phyloP scores from a whole-genome alignment of 2,113 vertebrate genomes.

The Amphiprion percula region DNA sequence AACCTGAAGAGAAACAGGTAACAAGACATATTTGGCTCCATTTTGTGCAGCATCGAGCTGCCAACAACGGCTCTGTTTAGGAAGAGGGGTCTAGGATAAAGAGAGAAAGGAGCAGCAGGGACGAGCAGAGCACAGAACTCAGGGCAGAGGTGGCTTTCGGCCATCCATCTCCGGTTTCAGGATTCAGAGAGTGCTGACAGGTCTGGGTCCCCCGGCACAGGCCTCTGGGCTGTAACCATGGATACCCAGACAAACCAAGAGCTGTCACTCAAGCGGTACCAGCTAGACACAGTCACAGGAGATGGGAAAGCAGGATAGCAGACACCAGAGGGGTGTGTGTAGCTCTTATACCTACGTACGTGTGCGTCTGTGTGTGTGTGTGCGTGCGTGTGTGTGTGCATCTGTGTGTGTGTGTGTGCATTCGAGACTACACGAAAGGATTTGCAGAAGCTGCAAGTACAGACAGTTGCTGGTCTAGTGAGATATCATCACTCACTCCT shows the following conservation, averaged over 20 bases:
- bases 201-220: constrained; percentile 67
- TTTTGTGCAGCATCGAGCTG: constrained; percentile 19
- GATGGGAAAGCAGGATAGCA: constrained; percentile 66
- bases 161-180: constrained; percentile 78
- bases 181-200: constrained; percentile 77
- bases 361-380: background rate
- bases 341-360: constrained; percentile 16
- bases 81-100: constrained; percentile 37
- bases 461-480: constrained; percentile 44
- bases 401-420: constrained; percentile 26
- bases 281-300: constrained; percentile 69
- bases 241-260: constrained; percentile 78
- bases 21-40: constrained; percentile 10
- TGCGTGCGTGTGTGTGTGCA: constrained; percentile 36
- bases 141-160: constrained; percentile 65
- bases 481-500: constrained; percentile 62
- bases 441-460: constrained; percentile 29
- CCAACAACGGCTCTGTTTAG: constrained; percentile 24
- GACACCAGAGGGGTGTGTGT: constrained; percentile 50
- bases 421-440: constrained; percentile 37
- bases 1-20: background rate
- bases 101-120: constrained; percentile 45
- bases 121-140: constrained; percentile 48
- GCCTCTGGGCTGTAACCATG: constrained; percentile 77
- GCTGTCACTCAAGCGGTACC: constrained; percentile 75